Evolutionary conservation across 2,888 invertebrate species (phyloP).

Genomic region (Petrophora chlorosata): DNA sequence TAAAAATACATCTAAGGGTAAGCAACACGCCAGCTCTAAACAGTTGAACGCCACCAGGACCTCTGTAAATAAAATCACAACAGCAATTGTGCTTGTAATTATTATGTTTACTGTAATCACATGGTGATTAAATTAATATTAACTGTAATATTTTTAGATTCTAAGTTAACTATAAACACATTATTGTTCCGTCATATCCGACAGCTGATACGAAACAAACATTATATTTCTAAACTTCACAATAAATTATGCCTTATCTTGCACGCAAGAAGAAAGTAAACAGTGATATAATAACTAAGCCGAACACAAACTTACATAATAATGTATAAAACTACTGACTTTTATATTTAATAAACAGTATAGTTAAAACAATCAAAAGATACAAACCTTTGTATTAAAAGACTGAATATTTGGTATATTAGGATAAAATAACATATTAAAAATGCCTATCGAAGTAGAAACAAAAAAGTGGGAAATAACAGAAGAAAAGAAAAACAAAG

Average conservation of each 20-base stretch:
- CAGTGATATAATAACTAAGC: conserved; percentile 20
- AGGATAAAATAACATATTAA: conserved; percentile 8
- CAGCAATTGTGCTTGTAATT: too few relatives aligned
- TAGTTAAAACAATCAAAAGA: conserved; percentile 7
- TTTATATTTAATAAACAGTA: conserved; percentile 10
- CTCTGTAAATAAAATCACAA: too few relatives aligned
- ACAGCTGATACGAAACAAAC: not conserved
- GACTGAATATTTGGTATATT: conserved; percentile 9
- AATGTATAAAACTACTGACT: conserved; percentile 18
- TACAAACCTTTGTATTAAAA: conserved; percentile 8
- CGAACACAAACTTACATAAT: conserved; percentile 13
- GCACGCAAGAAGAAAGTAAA: conserved; percentile 17
- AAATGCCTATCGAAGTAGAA: conserved; percentile 29
- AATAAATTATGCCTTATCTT: conserved; percentile 12
- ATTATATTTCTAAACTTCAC: conserved; percentile 15
- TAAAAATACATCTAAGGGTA: too few relatives aligned
- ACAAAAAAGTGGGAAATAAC: conserved; percentile 5
- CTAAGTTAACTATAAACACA: too few relatives aligned
- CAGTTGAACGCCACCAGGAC: too few relatives aligned
- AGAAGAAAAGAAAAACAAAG: conserved; percentile 9
- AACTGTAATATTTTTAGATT: not conserved
- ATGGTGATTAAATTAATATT: too few relatives aligned
- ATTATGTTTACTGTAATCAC: too few relatives aligned
- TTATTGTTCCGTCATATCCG: not conserved
- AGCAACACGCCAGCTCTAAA: too few relatives aligned